Base-by-base conservation (phyloP, 2,113 vertebrate genomes). In the Heterochromis multidens region DNA sequence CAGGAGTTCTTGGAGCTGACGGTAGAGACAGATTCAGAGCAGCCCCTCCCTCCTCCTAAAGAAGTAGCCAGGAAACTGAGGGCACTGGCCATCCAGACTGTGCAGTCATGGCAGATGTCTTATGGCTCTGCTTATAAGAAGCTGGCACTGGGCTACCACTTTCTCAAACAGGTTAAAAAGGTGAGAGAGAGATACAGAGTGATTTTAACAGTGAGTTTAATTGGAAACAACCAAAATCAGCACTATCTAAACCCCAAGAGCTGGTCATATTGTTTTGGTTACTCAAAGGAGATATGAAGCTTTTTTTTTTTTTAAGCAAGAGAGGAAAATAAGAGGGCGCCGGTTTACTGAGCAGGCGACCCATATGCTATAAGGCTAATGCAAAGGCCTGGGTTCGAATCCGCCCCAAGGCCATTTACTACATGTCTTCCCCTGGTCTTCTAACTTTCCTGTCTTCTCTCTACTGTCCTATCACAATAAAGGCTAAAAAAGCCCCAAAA, bases 91-190 rank as follows among this genome's bases (percentile, higher is more conserved):
- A 93, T 97, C 25, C 94, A 84, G 79, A 95, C 98, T 0, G 84
- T 99, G 13, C 96, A 96, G 1, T 93, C 92, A 0, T 99, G 99
- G 99, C 97, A 98, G 0, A 87, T 93, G 12, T 95, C 93, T 0
- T 99, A 97, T 0, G 98, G 98, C 0, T 82, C 96, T 0, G 97
- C 97, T 16, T 99, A 99, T 87, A 99, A 98, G 95, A 97, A 98
- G 92, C 95, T 99, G 3, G 94, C 97, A 1, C 88, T 99, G 86
- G 99, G 98, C 29, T 98, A 97, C 83, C 96, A 97, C 85, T 99
- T 98, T 79, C 92, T 99, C 17, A 97, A 96, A 70, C 96, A 96
- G 84, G 97, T 96, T 46, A 98, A 99, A 87, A 98, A 99, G 98
- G 98, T 98, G 94, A 57, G 85, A 25, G 81, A 56, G 7, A 14